Evolutionary conservation across 2,113 vertebrate genomes (phyloP).

Genomic region (Glaucidium brasilianum): DNA sequence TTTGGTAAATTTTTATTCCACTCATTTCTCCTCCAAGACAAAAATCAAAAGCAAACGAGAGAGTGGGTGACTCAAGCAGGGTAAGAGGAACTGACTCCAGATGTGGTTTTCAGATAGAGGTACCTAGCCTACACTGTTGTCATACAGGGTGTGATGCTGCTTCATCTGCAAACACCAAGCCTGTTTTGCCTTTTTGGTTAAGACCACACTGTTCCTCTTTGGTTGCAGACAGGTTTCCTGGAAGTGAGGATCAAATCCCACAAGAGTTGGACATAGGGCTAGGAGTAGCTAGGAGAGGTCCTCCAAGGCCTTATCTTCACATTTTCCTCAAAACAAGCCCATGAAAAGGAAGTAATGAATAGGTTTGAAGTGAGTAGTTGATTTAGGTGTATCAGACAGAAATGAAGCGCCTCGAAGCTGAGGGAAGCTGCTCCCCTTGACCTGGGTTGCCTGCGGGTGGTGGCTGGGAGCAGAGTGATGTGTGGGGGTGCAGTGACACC

Average conservation of each 20-base stretch:
- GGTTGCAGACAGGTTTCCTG: background rate
- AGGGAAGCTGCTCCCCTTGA: background rate
- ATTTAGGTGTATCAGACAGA: background rate
- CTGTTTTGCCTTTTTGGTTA: background rate
- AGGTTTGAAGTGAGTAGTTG: background rate
- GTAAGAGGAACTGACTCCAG: background rate
- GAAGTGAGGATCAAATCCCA: background rate
- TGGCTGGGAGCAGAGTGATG: background rate
- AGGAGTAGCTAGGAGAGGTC: background rate
- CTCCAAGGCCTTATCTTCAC: background rate
- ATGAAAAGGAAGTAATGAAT: background rate
- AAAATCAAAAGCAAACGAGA: background rate
- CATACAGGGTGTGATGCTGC: background rate
- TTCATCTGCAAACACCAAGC: background rate
- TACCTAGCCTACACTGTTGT: background rate
- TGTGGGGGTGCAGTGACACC: background rate
- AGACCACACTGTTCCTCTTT: background rate
- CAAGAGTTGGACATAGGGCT: background rate
- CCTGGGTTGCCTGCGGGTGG: background rate
- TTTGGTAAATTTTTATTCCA: background rate
- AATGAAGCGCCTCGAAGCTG: fast-evolving
- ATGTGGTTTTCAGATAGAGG: background rate
- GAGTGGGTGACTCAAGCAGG: background rate
- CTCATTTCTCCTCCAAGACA: background rate
- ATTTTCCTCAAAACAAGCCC: background rate